Conservation (phyloP, 2,113 vertebrate species). For the Ageneiosus marmoratus region DNA sequence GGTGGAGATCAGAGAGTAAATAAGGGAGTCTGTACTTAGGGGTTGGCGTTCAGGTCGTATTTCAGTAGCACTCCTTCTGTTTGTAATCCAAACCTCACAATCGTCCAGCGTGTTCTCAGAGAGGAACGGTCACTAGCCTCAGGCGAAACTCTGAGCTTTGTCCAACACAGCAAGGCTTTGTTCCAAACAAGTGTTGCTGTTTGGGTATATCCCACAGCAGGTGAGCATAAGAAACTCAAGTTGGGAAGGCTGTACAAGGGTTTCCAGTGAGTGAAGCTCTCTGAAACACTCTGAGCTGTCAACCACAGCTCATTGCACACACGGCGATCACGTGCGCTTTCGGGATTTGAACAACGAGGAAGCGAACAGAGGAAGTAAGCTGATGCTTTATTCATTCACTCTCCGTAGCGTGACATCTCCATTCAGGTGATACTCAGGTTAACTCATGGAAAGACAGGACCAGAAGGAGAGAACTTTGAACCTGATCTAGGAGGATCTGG, state of each 20-base stretch:
- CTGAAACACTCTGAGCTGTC: not conserved
- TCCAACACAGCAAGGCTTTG: not conserved
- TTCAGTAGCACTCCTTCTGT: slow-evolving; percentile 75
- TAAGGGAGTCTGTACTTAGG: slow-evolving; percentile 49
- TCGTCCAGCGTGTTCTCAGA: slow-evolving; percentile 26
- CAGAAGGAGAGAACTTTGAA: slow-evolving; percentile 5
- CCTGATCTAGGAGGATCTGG: slow-evolving; percentile 3
- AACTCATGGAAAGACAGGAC: slow-evolving; percentile 17
- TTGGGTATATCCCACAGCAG: slow-evolving; percentile 40
- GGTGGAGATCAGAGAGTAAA: slow-evolving; percentile 46
- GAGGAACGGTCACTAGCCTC: slow-evolving; percentile 5
- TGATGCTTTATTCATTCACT: not conserved
- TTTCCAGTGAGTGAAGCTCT: not conserved
- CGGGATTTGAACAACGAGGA: not conserved
- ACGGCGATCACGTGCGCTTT: not conserved
- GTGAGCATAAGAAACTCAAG: slow-evolving; percentile 8
- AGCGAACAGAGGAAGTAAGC: not conserved
- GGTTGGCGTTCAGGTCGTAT: slow-evolving; percentile 75
- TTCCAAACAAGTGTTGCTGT: slow-evolving; percentile 18
- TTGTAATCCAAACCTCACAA: slow-evolving; percentile 76
- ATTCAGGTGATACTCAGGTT: slow-evolving; percentile 21
- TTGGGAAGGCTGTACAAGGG: not conserved
- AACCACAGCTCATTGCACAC: not conserved
- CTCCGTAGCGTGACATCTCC: not conserved
- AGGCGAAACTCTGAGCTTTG: not conserved